Evolutionary conservation across 2,113 vertebrate genomes (phyloP), one percentile per base, ranked within the genome.

Genomic region (Ceyx margarethae): DNA sequence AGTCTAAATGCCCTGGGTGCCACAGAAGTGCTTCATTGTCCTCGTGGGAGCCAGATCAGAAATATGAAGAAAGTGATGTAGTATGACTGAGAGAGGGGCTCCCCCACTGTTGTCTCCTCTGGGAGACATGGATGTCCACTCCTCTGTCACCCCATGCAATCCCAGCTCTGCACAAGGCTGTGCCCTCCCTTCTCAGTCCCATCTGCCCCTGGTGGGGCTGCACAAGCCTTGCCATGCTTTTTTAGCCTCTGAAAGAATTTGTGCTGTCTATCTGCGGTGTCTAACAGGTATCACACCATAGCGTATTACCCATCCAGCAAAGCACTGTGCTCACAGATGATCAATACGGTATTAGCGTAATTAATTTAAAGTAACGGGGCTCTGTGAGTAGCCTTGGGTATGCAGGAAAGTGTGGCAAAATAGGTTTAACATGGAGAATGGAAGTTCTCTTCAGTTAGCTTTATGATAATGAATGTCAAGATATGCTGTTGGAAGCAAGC

Each of bases 381-480:
- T 94, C 90, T 85, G 91, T 87, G 83, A 80, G 43, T 26, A 26
- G 87, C 88, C 92, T 94, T 96, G 93, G 72, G 75, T 96, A 95
- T 76, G 93, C 93, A 95, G 65, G 87, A 81, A 92, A 90, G 80
- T 95, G 69, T 94, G 91, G 93, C 91, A 87, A 87, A 93, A 82
- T 75, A 81, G 85, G 87, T 86, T 57, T 81, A 90, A 74, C 81
- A 54, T 15, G 11, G 67, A 94, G 87, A 91, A 76, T 62, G 62
- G 60, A 88, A 74, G 60, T 85, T 89, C 75, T 93, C 64, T 91
- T 53, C 84, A 46, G 91, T 72, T 92, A 94, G 78, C 81, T 93
- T 96, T 91, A 97, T 95, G 91, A 96, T 95, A 96, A 95, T 95
- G 90, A 95, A 95, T 89, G 72, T 74, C 86, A 82, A 89, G 89